phyloP scores from a whole-genome alignment of 2,113 vertebrate genomes.

The Pachypanchax playfairii region DNA sequence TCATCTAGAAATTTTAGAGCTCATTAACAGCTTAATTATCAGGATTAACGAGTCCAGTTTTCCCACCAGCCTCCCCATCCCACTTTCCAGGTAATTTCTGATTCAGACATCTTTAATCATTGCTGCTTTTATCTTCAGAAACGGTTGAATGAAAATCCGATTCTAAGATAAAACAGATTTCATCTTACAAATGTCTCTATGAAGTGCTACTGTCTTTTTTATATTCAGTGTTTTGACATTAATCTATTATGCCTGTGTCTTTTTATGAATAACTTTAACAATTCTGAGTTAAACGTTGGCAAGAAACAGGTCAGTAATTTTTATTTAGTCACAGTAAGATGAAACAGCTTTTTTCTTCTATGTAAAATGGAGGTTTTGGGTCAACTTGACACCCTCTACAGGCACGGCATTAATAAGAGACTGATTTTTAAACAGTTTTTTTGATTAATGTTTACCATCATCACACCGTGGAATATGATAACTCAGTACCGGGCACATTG shows the following conservation, averaged over 20 bases:
- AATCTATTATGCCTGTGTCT: too few species aligned
- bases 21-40: background rate
- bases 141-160: background rate
- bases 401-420: constrained; percentile 10
- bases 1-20: too few species aligned
- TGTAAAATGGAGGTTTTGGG: background rate
- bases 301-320: background rate
- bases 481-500: constrained; percentile 27
- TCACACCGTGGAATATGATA: constrained; percentile 18
- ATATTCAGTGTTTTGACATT: background rate
- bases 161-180: background rate
- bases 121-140: background rate
- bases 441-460: constrained; percentile 38
- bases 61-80: background rate
- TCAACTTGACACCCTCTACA: background rate
- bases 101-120: background rate
- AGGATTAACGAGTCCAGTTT: background rate
- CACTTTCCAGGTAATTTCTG: background rate
- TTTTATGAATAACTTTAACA: background rate
- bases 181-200: background rate
- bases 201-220: background rate
- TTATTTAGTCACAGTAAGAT: background rate
- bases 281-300: background rate
- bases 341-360: background rate
- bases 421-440: constrained; percentile 16